Evolutionary conservation across 2,113 vertebrate species (phyloP).

Genomic region (Lutjanus erythropterus): DNA sequence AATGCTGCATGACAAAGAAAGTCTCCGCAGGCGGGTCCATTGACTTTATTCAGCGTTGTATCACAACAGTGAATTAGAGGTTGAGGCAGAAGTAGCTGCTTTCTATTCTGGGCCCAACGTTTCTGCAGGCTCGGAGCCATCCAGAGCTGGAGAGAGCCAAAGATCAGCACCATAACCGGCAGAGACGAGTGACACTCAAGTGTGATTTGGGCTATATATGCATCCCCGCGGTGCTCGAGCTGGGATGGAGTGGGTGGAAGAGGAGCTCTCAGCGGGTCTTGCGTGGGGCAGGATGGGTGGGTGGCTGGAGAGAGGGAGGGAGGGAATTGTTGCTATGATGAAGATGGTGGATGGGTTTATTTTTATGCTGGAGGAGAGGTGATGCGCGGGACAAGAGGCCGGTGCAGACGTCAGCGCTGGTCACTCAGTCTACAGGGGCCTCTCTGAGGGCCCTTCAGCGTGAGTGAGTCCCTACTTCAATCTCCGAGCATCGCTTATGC

Average conservation of each 20-base stretch:
- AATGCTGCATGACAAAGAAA: constrained; percentile 57
- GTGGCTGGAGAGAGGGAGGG: constrained; percentile 38
- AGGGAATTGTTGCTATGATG: constrained; percentile 36
- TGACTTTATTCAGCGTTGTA: constrained; percentile 48
- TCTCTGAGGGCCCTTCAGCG: constrained; percentile 17
- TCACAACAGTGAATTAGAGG: constrained; percentile 44
- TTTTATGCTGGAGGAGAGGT: constrained; percentile 51
- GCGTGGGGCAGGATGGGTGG: constrained; percentile 48
- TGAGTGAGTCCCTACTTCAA: constrained; percentile 11
- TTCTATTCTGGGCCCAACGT: constrained; percentile 63
- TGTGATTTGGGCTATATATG: constrained; percentile 55
- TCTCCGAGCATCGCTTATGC: not conserved
- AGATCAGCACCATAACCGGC: constrained; percentile 48
- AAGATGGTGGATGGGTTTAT: constrained; percentile 51
- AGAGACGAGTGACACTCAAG: constrained; percentile 61
- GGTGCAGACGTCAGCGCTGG: constrained; percentile 36
- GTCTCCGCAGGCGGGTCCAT: constrained; percentile 53
- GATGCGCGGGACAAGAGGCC: constrained; percentile 34
- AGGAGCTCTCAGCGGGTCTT: constrained; percentile 56
- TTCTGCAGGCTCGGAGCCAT: constrained; percentile 59
- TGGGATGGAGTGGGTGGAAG: constrained; percentile 60
- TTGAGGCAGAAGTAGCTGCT: constrained; percentile 40
- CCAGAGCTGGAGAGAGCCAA: constrained; percentile 38
- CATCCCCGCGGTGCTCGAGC: constrained; percentile 35
- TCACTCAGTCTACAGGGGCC: constrained; percentile 35